Evolutionary conservation across 2,113 vertebrate genomes (phyloP), one percentile per base, ranked within the genome.

Genomic region (Aptenodytes patagonicus): DNA sequence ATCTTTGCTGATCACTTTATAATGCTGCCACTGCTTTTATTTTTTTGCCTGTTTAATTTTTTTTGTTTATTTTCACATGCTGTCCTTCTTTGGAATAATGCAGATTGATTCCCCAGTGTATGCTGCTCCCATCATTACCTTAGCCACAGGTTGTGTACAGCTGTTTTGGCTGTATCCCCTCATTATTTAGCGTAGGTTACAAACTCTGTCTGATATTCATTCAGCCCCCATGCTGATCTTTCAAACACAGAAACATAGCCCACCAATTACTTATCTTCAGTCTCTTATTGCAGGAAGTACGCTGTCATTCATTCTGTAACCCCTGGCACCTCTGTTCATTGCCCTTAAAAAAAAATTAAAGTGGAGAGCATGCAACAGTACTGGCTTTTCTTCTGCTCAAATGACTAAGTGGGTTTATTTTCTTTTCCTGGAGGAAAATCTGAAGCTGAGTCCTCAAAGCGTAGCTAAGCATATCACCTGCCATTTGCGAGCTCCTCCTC

Each of bases 81-180:
- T 44, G 54, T 26, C 47, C 31, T 28, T 47, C 31, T 61, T 61
- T 3, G 3, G 7, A 69, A 51, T 32, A 55, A 26, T 0, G 0
- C 6, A 51, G 25, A 32, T 22, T 68, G 17, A 18, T 62, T 83
- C 22, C 44, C 38, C 21, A 40, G 11, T 17, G 13, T 38, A 76
- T 3, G 3, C 14, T 72, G 22, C 20, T 92, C 36, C 15, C 44
- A 55, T 32, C 22, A 21, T 9, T 54, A 84, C 49, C 29, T 66
- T 19, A 20, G 38, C 17, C 52, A 72, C 22, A 47, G 46, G 13
- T 17, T 54, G 20, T 6, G 3, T 49, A 24, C 5, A 47, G 60
- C 29, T 69, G 18, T 54, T 84, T 60, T 44, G 22, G 73, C 24
- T 66, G 40, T 20, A 14, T 34, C 6, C 8, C 9, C 22, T 80